These are phyloP conservation scores for Aporrectodea caliginosa DNA, from an alignment of 1,140 invertebrate genomes.

Conservation along the genomic window DNA sequence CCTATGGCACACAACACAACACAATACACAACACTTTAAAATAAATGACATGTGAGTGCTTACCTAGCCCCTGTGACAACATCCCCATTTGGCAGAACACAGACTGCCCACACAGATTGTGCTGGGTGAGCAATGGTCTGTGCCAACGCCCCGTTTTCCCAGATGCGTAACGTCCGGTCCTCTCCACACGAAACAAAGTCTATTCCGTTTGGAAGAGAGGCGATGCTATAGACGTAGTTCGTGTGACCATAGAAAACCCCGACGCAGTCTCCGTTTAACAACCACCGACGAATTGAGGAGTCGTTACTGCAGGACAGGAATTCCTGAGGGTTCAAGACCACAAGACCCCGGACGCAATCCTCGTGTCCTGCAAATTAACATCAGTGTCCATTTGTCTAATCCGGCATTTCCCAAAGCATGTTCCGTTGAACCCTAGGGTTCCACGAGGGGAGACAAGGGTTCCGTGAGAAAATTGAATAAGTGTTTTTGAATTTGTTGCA, in stretches of 20 bases:
- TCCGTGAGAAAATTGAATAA: too few species aligned
- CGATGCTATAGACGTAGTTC: constrained; percentile 65
- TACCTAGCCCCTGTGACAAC: constrained; percentile 78
- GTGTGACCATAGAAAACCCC: constrained; percentile 74
- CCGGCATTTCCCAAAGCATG: too few species aligned
- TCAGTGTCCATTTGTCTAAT: too few species aligned
- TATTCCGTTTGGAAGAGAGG: constrained; percentile 61
- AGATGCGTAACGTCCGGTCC: constrained; percentile 80
- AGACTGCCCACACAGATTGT: constrained; percentile 83
- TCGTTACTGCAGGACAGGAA: constrained; percentile 90
- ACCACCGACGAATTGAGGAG: constrained; percentile 77
- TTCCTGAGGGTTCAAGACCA: constrained; percentile 64
- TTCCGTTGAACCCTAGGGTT: too few species aligned
- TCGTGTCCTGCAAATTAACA: constrained; percentile 71
- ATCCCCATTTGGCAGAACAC: constrained; percentile 76
- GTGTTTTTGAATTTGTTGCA: too few species aligned
- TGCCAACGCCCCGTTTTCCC: constrained; percentile 65
- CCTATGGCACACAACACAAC: too few species aligned
- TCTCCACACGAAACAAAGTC: constrained; percentile 64
- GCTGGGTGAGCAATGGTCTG: constrained; percentile 76
- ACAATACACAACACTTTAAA: too few species aligned
- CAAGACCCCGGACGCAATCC: constrained; percentile 81
- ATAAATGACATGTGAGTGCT: too few species aligned
- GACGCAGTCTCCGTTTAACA: constrained; percentile 68
- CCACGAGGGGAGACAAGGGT: too few species aligned